A percentile compares a stretch with the other conserved stretches of the same genome.
These are phyloP conservation scores for Accipiter virgatus DNA, from an alignment of 2,113 vertebrate species.

Conservation along the genomic window DNA sequence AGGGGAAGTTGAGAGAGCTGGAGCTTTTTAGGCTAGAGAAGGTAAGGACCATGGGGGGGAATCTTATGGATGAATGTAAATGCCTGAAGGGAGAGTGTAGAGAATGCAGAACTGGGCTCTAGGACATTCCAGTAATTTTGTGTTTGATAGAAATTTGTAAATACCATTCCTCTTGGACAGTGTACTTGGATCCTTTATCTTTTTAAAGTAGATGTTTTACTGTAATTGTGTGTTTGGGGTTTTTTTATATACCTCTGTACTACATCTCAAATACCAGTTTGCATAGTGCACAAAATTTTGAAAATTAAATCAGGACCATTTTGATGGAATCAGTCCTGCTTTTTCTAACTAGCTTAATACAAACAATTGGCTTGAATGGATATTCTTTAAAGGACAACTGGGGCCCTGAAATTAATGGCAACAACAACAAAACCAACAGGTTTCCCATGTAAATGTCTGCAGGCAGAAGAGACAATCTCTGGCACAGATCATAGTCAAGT, in stretches of 20 bases:
- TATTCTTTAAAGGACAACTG: not conserved
- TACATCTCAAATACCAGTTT: not conserved
- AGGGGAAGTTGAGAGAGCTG: not conserved
- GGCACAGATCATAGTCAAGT: not conserved
- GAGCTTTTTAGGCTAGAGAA: not conserved
- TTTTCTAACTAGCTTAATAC: not conserved
- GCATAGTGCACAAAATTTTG: not conserved
- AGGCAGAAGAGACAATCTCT: slow-evolving; percentile 21
- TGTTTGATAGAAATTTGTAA: not conserved
- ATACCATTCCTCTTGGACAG: not conserved
- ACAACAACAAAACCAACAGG: not conserved
- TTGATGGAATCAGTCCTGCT: not conserved
- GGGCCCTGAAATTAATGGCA: not conserved
- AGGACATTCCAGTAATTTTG: not conserved
- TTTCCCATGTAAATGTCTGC: not conserved
- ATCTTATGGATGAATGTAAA: not conserved
- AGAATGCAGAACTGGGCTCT: not conserved
- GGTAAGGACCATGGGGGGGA: not conserved
- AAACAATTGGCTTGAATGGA: not conserved
- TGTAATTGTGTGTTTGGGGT: not conserved
- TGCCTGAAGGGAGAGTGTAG: not conserved
- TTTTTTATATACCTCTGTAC: not conserved
- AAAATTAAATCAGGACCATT: not conserved
- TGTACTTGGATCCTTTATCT: not conserved
- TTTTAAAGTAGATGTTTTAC: not conserved